These are phyloP conservation scores for Mormoops blainvillei DNA, from an alignment of 2,113 vertebrate genomes.

Conservation along the genomic window DNA sequence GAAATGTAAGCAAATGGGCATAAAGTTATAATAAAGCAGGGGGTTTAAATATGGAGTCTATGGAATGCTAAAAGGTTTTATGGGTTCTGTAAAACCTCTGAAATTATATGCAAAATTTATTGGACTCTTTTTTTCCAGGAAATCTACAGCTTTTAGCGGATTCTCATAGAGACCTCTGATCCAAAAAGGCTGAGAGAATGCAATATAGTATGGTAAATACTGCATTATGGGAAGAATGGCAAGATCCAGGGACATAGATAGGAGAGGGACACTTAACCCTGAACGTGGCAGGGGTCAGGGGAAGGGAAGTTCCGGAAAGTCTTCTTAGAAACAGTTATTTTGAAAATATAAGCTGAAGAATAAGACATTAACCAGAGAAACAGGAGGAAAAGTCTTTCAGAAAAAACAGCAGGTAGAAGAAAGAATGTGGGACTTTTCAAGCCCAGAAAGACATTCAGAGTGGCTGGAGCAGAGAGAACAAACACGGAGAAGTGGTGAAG, in stretches of 20 bases:
- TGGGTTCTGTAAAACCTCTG: neutral
- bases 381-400: neutral
- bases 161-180: neutral
- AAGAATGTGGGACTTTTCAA: neutral
- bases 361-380: neutral
- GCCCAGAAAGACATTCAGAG: neutral
- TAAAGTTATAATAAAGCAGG: neutral
- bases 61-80: neutral
- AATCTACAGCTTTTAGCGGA: neutral
- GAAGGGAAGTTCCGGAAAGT: neutral
- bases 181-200: neutral
- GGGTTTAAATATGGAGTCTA: neutral
- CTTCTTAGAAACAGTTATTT: neutral
- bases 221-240: neutral
- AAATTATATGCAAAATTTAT: neutral
- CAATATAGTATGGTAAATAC: neutral
- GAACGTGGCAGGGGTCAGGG: neutral
- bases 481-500: neutral
- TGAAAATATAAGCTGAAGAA: slow-evolving; percentile 24
- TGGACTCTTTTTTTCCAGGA: neutral
- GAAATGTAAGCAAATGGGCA: neutral
- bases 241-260: neutral
- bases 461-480: neutral
- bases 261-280: neutral
- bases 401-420: neutral